A percentile compares a stretch with the other conserved stretches of the same genome.
These are phyloP conservation scores for Tethya wilhelma DNA, from an alignment of 37 sponge, comb jelly and placozoan genomes.

Conservation along the genomic window DNA sequence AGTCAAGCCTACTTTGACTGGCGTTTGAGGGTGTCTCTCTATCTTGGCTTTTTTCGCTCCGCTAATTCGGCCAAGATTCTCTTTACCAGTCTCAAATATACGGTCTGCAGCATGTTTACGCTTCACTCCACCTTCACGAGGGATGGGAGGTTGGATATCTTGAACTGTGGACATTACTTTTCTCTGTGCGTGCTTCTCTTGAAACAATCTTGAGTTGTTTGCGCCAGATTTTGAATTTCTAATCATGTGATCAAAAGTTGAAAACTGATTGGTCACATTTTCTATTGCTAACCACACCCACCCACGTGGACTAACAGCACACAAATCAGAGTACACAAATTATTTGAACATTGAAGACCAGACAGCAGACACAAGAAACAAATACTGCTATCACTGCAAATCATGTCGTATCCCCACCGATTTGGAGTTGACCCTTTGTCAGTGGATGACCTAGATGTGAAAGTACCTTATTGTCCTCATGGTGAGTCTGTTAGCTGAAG, in stretches of 20 bases:
- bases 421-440: constrained; percentile 53
- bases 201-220: background rate
- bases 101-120: background rate
- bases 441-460: background rate
- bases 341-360: too few relatives aligned
- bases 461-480: constrained; percentile 73
- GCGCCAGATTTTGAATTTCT: constrained; percentile 7
- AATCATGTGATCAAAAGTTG: background rate
- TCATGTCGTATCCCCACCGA: background rate
- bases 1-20: constrained; percentile 8
- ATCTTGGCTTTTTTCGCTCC: background rate
- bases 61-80: constrained; percentile 8
- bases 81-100: background rate
- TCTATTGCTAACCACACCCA: too few relatives aligned
- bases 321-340: too few relatives aligned
- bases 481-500: constrained; percentile 59
- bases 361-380: background rate
- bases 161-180: background rate
- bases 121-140: too few relatives aligned
- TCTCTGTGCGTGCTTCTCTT: background rate
- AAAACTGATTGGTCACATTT: too few relatives aligned
- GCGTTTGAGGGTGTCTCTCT: background rate
- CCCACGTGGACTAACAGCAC: too few relatives aligned
- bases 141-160: background rate
- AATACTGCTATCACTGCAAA: background rate